A percentile compares a stretch with the other conserved stretches of the same genome.
phyloP scores from a whole-genome alignment of 2,888 invertebrate species.

The Copidosoma aretas region DNA sequence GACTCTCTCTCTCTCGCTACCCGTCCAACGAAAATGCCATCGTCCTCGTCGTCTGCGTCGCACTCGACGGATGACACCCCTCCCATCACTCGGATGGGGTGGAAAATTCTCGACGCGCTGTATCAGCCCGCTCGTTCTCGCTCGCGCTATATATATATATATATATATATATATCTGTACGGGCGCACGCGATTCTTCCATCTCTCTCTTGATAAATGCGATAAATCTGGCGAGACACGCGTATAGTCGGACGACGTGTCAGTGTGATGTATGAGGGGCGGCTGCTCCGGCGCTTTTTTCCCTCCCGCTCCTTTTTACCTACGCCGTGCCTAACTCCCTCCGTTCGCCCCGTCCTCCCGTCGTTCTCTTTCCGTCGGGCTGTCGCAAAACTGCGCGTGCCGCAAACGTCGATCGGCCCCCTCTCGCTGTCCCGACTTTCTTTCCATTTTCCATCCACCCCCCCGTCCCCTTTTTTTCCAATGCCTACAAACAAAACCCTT shows the following conservation, averaged over 20 bases:
- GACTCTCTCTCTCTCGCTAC: not conserved
- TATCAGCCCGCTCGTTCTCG: not conserved
- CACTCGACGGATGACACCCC: constrained; percentile 28
- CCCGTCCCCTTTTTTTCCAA: too few species aligned
- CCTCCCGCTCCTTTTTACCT: constrained; percentile 41
- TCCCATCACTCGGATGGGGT: not conserved
- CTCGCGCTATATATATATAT: constrained; percentile 6
- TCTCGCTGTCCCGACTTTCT: too few species aligned
- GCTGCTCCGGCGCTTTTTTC: constrained; percentile 41
- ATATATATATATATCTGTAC: constrained; percentile 6
- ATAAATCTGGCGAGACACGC: constrained; percentile 56
- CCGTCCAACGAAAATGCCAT: constrained; percentile 30
- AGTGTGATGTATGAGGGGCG: constrained; percentile 56
- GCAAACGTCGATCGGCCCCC: not conserved
- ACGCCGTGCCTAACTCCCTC: too few species aligned
- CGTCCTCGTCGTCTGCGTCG: not conserved
- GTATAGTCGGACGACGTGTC: constrained; percentile 53
- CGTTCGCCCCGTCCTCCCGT: constrained; percentile 14
- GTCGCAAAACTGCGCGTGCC: not conserved
- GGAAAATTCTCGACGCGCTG: constrained; percentile 7
- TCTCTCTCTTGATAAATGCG: constrained; percentile 52
- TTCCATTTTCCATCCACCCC: too few species aligned
- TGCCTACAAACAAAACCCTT: too few species aligned
- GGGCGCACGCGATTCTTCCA: constrained; percentile 29
- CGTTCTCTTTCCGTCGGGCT: not conserved